phyloP scores from a whole-genome alignment of 2,888 invertebrate species.

The Parthenolecanium corni region DNA sequence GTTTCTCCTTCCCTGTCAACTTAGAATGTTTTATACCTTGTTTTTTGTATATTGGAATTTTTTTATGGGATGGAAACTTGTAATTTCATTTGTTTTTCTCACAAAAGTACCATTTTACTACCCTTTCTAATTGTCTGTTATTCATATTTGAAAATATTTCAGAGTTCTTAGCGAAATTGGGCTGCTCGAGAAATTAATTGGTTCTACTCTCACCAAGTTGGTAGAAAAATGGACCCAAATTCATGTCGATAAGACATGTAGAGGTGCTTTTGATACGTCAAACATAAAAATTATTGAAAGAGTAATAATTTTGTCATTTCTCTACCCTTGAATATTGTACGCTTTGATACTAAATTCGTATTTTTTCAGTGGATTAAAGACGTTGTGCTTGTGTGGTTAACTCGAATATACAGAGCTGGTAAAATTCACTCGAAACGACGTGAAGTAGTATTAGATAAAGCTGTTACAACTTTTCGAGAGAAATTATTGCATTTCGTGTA shows the following conservation, averaged over 20 bases:
- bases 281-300: conserved; percentile 21
- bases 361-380: conserved; percentile 24
- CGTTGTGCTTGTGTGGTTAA: conserved; percentile 11
- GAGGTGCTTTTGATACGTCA: conserved; percentile 18
- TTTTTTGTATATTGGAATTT: background rate
- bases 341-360: background rate
- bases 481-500: conserved; percentile 56
- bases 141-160: background rate
- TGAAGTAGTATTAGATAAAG: conserved; percentile 7
- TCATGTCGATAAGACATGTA: conserved; percentile 18
- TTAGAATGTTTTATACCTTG: no score
- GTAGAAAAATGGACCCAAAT: conserved; percentile 25
- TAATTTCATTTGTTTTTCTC: background rate
- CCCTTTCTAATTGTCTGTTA: background rate
- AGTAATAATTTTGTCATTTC: conserved; percentile 1
- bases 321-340: background rate
- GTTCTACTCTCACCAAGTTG: conserved; percentile 14
- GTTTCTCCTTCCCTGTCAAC: background rate
- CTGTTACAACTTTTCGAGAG: conserved; percentile 17
- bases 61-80: background rate
- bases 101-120: no score
- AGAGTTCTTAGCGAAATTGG: conserved; percentile 15
- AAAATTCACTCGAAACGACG: conserved; percentile 18
- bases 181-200: conserved; percentile 14
- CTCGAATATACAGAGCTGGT: conserved; percentile 17